Conservation (phyloP, 2,113 vertebrate species). For the Gobio gobio region DNA sequence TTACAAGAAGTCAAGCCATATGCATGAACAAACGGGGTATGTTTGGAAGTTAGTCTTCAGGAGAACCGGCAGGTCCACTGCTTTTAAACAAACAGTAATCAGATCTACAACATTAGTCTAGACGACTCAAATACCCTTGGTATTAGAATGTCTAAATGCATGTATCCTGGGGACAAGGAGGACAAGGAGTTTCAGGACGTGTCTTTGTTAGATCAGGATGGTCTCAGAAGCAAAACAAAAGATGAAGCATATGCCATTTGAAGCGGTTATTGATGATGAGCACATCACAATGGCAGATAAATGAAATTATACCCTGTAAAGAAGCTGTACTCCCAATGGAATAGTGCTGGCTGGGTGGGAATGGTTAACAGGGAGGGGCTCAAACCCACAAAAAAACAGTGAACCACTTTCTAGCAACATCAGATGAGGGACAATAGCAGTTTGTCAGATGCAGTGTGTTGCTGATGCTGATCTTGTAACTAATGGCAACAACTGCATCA, state of each 20-base stretch:
- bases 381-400: conserved; percentile 29
- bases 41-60: conserved; percentile 31
- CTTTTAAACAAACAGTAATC: conserved; percentile 36
- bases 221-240: conserved; percentile 15
- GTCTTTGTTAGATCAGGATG: conserved; percentile 22
- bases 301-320: conserved; percentile 2
- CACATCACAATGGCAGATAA: neutral
- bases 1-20: conserved; percentile 9
- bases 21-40: neutral
- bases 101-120: conserved; percentile 14
- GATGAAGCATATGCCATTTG: neutral
- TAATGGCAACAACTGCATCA: conserved; percentile 32
- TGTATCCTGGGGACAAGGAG: neutral
- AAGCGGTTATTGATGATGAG: neutral
- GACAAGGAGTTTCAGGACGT: conserved; percentile 7
- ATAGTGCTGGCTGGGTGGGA: conserved; percentile 25
- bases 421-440: conserved; percentile 42
- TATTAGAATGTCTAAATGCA: neutral
- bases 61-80: conserved; percentile 45
- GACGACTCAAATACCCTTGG: neutral
- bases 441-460: conserved; percentile 2
- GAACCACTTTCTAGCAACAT: conserved; percentile 35
- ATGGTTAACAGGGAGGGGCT: conserved; percentile 43
- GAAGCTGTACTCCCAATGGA: conserved; percentile 8
- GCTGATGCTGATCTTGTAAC: conserved; percentile 41